Evolutionary conservation across 2,888 invertebrate genomes (phyloP).

Genomic region (Caenorhabditis japonica): DNA sequence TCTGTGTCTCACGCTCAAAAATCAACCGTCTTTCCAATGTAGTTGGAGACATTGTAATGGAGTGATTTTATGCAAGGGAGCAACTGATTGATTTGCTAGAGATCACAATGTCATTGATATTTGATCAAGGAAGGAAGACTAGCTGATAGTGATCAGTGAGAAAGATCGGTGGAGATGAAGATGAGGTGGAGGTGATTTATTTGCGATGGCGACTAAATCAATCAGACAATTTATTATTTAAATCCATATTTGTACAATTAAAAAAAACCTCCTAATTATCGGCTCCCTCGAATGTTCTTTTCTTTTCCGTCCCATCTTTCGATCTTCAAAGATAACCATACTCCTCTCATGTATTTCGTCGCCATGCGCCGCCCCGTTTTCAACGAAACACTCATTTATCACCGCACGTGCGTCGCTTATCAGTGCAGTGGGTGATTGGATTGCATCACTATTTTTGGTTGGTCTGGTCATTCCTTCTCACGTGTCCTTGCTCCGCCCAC

Average conservation of each 20-base stretch:
- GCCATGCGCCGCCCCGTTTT: constrained; percentile 29
- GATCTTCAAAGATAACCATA: constrained; percentile 31
- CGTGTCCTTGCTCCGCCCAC: constrained; percentile 37
- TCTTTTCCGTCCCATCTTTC: constrained; percentile 2
- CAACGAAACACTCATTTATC: constrained; percentile 41
- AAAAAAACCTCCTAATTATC: too few species aligned
- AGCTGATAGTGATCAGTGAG: constrained; percentile 8
- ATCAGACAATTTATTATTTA: constrained; percentile 6
- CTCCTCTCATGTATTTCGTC: constrained; percentile 22
- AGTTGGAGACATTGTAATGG: too few species aligned
- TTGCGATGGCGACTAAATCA: neutral
- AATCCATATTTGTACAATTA: too few species aligned
- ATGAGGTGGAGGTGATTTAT: neutral
- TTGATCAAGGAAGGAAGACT: neutral
- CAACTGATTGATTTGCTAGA: too few species aligned
- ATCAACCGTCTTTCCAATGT: constrained; percentile 16
- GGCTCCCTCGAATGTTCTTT: neutral
- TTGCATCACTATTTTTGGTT: constrained; percentile 47
- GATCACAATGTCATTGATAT: constrained; percentile 23
- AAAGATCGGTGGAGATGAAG: constrained; percentile 10
- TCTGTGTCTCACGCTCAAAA: constrained; percentile 15
- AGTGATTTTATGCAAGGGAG: too few species aligned
- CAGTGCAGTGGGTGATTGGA: constrained; percentile 7
- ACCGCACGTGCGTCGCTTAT: constrained; percentile 42
- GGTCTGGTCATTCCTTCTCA: constrained; percentile 35